A percentile compares a stretch with the other conserved stretches of the same genome.
phyloP scores from a whole-genome alignment of 2,797 vertebrate species.

The Hippocampus kuda region DNA sequence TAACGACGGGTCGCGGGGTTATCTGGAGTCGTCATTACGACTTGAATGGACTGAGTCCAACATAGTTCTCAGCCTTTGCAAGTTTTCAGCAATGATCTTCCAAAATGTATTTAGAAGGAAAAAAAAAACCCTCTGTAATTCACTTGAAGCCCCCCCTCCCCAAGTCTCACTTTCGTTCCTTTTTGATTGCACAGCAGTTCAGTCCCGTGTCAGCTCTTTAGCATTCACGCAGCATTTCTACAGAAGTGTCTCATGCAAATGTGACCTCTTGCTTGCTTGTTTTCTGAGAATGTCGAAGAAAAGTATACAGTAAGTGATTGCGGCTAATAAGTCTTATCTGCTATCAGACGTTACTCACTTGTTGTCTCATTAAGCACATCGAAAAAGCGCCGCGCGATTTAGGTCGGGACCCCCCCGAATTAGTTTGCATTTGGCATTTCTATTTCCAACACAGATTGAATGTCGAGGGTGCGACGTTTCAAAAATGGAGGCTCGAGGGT shows the following conservation, averaged over 20 bases:
- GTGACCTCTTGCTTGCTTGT: not conserved
- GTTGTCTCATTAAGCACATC: not conserved
- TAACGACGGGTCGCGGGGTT: not conserved
- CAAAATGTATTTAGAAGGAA: too few relatives aligned
- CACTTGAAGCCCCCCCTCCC: too few relatives aligned
- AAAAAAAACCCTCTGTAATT: too few relatives aligned
- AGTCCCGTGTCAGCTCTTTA: not conserved
- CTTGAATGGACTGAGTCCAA: not conserved
- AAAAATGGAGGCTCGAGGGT: slow-evolving; percentile 1
- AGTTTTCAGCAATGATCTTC: too few relatives aligned
- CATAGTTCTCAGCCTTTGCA: too few relatives aligned
- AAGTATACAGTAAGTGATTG: not conserved
- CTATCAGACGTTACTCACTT: too few relatives aligned
- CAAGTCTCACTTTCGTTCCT: too few relatives aligned
- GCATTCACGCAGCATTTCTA: not conserved
- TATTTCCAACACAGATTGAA: slow-evolving; percentile 29
- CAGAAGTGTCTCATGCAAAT: not conserved
- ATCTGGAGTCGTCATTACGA: not conserved
- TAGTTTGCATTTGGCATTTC: slow-evolving; percentile 52
- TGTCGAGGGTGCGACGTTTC: slow-evolving; percentile 13
- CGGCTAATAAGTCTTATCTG: not conserved
- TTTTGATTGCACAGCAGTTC: not conserved
- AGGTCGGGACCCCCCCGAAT: slow-evolving; percentile 29
- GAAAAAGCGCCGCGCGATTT: slow-evolving; percentile 21
- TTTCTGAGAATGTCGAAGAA: not conserved